Conservation (phyloP, 2,888 invertebrate species). For the Oscheius myriophilus region DNA sequence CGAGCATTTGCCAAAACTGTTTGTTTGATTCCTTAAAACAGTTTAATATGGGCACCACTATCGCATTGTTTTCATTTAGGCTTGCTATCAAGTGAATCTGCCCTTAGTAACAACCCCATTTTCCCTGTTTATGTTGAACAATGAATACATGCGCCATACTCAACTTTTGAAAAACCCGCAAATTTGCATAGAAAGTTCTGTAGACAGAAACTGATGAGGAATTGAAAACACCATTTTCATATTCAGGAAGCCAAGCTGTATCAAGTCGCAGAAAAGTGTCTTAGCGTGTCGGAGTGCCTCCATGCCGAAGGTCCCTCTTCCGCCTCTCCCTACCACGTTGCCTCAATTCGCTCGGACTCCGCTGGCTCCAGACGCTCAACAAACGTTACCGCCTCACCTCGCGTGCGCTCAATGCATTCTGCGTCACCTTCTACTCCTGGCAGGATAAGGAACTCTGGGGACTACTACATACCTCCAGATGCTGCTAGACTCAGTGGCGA, state of each 20-base stretch:
- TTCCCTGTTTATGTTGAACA: too few relatives aligned
- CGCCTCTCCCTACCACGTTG: conserved; percentile 46
- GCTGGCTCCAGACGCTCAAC: conserved; percentile 13
- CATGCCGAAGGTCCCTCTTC: conserved; percentile 23
- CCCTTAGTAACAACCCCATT: too few relatives aligned
- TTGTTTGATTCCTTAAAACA: too few relatives aligned
- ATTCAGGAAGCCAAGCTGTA: conserved; percentile 57
- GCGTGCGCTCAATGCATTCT: conserved; percentile 19
- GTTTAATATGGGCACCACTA: background rate
- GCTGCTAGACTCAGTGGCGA: conserved; percentile 17
- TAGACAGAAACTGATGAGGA: too few relatives aligned
- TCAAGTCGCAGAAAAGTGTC: conserved; percentile 62
- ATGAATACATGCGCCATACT: too few relatives aligned
- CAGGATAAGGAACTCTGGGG: conserved; percentile 21
- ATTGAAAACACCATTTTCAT: too few relatives aligned
- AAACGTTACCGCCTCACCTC: conserved; percentile 12
- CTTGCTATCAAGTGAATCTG: background rate
- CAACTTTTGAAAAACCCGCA: too few relatives aligned
- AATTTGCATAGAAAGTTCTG: too few relatives aligned
- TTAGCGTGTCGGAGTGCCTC: conserved; percentile 40
- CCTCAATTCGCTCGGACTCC: conserved; percentile 26
- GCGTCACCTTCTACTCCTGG: conserved; percentile 19
- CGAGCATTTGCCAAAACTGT: too few relatives aligned
- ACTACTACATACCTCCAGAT: conserved; percentile 33
- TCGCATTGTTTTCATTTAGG: background rate